Percentiles rank a stretch among this genome's conserved stretches.
These are phyloP conservation scores for Eleginops maclovinus DNA, from an alignment of 2,113 vertebrate species.

Conservation along the genomic window DNA sequence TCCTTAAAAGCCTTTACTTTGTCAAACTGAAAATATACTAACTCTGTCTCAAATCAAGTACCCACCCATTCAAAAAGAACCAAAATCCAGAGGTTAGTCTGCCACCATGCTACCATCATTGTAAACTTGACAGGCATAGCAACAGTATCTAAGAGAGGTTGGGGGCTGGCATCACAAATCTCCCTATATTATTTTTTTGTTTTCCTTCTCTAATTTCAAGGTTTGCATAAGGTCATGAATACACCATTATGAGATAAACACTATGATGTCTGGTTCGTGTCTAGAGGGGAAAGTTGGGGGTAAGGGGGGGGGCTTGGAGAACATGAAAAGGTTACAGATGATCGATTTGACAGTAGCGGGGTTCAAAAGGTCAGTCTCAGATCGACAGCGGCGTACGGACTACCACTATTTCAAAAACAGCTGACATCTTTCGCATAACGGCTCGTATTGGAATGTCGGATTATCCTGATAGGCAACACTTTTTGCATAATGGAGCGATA, in stretches of 20 bases:
- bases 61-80: background rate
- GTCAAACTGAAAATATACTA: too few relatives aligned
- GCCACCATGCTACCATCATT: background rate
- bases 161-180: background rate
- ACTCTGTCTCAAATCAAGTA: background rate
- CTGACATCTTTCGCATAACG: slow-evolving; percentile 62
- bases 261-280: slow-evolving; percentile 41
- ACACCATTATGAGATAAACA: slow-evolving; percentile 41
- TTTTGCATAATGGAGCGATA: slow-evolving; percentile 63
- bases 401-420: slow-evolving; percentile 54
- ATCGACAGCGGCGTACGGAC: slow-evolving; percentile 63
- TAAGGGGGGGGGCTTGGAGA: slow-evolving; percentile 9
- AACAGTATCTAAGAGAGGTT: background rate
- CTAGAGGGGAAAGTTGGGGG: slow-evolving; percentile 8
- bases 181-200: slow-evolving; percentile 3
- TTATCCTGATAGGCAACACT: slow-evolving; percentile 52
- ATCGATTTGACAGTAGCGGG: slow-evolving; percentile 70
- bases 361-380: slow-evolving; percentile 75
- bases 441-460: slow-evolving; percentile 50
- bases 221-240: slow-evolving; percentile 56
- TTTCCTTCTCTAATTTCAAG: slow-evolving; percentile 37
- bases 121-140: background rate
- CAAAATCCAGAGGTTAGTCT: too few relatives aligned
- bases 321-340: slow-evolving; percentile 75
- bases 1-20: too few relatives aligned